Percentiles rank a stretch among this genome's conserved stretches.
Evolutionary conservation across 2,113 vertebrate genomes (phyloP).

Genomic region (Gobius niger): DNA sequence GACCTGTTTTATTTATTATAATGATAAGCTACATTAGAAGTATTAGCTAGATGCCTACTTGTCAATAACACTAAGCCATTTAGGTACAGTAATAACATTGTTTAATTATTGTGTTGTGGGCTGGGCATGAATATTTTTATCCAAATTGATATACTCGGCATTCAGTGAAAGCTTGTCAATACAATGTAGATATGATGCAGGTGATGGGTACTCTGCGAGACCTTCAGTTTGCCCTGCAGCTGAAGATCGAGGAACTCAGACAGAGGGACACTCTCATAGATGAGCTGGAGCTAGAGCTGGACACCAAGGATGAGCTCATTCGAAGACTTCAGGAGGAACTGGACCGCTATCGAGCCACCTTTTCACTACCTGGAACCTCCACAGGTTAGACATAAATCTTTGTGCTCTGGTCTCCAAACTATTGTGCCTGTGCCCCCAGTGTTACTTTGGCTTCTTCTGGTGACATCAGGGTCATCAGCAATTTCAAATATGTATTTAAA

Average conservation of each 20-base stretch:
- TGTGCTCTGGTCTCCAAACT: no score
- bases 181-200: constrained; percentile 20
- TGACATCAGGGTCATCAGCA: no score
- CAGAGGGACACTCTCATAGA: constrained; percentile 80
- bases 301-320: constrained; percentile 80
- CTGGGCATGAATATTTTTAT: no score
- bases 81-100: no score
- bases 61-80: no score
- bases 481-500: no score
- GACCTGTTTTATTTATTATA: no score
- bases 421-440: no score
- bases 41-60: no score
- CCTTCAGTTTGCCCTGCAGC: constrained; percentile 78
- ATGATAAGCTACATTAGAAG: no score
- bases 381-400: constrained; percentile 45
- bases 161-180: background rate
- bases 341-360: constrained; percentile 73
- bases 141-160: background rate
- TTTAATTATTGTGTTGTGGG: no score
- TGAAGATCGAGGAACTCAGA: constrained; percentile 80
- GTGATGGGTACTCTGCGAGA: constrained; percentile 79
- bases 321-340: constrained; percentile 78
- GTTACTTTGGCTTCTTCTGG: no score
- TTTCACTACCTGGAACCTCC: constrained; percentile 59
- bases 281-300: constrained; percentile 78